phyloP scores from a whole-genome alignment of 2,888 invertebrate genomes.

The Polydrusus cervinus region DNA sequence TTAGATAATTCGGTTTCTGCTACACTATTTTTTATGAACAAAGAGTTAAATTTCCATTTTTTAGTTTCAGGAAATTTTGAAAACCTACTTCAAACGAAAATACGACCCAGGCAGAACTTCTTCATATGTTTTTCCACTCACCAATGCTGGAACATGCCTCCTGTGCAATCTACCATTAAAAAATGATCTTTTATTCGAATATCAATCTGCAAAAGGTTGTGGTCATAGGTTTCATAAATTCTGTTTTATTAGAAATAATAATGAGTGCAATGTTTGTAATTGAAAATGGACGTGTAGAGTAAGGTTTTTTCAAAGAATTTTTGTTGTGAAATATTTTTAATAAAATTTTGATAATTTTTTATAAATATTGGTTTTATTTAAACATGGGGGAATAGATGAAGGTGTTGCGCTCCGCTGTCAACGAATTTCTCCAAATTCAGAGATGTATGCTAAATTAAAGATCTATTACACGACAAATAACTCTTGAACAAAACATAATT shows the following conservation, averaged over 20 bases:
- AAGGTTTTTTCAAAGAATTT: background rate
- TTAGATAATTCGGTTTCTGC: too few species aligned
- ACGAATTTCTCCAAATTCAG: too few species aligned
- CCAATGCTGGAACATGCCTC: constrained; percentile 44
- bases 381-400: too few species aligned
- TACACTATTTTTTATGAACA: too few species aligned
- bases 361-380: background rate
- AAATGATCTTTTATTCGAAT: constrained; percentile 57
- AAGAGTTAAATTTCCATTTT: constrained; percentile 49
- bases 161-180: constrained; percentile 64
- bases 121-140: constrained; percentile 35
- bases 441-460: too few species aligned
- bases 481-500: background rate
- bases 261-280: constrained; percentile 62
- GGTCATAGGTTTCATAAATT: constrained; percentile 66
- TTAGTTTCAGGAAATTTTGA: constrained; percentile 64
- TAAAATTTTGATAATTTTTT: constrained; percentile 21
- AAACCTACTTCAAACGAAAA: constrained; percentile 62
- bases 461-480: too few species aligned
- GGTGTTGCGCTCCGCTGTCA: too few species aligned
- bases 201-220: constrained; percentile 55
- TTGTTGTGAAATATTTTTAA: background rate
- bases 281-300: background rate
- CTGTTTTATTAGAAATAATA: constrained; percentile 62
- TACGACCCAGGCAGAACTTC: constrained; percentile 54